Base-by-base conservation (phyloP, 2,113 vertebrate species). In the Trematocara nigrifrons region DNA sequence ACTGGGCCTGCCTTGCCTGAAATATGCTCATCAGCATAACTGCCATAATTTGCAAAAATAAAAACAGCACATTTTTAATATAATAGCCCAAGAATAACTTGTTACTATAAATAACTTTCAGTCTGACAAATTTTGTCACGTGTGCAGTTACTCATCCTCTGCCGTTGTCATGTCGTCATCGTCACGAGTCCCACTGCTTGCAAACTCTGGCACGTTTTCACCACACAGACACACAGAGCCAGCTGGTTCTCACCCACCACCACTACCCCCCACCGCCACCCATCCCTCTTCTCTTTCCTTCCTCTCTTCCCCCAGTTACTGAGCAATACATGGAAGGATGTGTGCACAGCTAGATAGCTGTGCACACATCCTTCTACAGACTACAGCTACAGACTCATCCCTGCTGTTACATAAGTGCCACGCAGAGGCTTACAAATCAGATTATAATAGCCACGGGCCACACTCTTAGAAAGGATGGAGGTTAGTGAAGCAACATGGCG, bases 391-490 rank as follows among this genome's bases (percentile, higher is more conserved):
- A 83, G 84, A 90, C 85, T 91, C 92, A 91, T 89, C 93, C 80
- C 69, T 51, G 79, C 79, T 86, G 81, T 95, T 95, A 94, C 91
- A 87, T 95, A 95, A 95, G 89, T 93, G 86, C 88, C 91, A 79
- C 81, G 89, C 89, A 90, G 61, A 88, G 85, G 91, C 88, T 94
- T 92, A 90, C 89, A 89, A 89, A 90, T 93, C 93, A 94, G 93
- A 94, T 95, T 94, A 94, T 59, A 85, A 90, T 80, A 35, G 80
- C 89, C 81, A 81, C n/a, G 22, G 56, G 88, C 83, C 83, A 38
- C 86, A 86, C 83, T 83, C 87, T 85, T 71, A 11, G 15, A 52
- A 77, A 87, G 85, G 82, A 91, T 86, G 82, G 90, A 87, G 89
- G 91, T 94, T 91, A 91, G 90, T 84, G 90, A 93, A 90, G 90